Conservation (phyloP, 2,113 vertebrate genomes). For the Falcunculus frontatus region DNA sequence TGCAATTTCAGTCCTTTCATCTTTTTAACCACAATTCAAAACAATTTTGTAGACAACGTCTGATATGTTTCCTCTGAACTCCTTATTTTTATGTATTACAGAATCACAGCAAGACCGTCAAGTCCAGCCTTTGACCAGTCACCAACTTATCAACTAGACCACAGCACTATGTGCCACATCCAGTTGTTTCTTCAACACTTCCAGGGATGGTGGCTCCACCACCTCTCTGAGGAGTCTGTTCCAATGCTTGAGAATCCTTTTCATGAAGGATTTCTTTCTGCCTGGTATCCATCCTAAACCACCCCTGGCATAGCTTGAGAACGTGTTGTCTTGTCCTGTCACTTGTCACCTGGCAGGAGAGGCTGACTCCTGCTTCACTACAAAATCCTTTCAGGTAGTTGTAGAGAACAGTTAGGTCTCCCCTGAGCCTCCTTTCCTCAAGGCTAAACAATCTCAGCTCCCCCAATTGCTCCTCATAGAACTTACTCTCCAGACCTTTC, state of each 20-base stretch:
- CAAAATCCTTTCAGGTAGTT: neutral
- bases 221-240: neutral
- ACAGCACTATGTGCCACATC: fast-evolving
- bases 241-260: neutral
- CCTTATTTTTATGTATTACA: neutral
- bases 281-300: neutral
- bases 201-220: neutral
- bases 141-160: neutral
- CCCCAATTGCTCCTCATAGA: no score
- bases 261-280: neutral
- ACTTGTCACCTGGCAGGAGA: neutral
- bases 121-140: neutral
- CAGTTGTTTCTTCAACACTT: neutral
- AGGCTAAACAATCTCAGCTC: neutral
- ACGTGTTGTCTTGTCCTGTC: neutral
- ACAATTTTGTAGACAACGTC: neutral
- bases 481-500: neutral
- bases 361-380: no score
- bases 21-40: neutral
- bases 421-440: neutral
- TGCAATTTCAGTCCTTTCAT: neutral
- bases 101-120: neutral
- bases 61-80: neutral
- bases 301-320: neutral
- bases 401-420: neutral